Evolutionary conservation across 1,140 invertebrate species (phyloP), one percentile per base, ranked within the genome.

Genomic region (Drosophila suzukii): DNA sequence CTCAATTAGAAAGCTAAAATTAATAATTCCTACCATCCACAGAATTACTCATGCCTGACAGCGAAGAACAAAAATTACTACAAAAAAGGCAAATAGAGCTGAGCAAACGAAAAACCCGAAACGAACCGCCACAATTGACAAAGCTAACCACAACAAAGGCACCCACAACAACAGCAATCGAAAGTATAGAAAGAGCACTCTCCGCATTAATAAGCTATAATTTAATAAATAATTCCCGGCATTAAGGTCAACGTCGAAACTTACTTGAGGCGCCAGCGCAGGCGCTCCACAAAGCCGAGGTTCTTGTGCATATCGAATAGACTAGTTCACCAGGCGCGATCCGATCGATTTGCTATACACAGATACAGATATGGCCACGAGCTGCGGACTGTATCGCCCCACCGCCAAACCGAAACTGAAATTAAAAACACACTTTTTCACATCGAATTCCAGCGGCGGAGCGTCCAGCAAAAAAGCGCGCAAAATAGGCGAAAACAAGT

Each of bases 241-340:
- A 75, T 88, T 78, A 47, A 60, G 78, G 65, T 67, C 74, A 75
- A 20, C 57, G 41, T 10, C 51, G 38, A 55, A 77, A 90, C 90
- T 91, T 75, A 91, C 90, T 91, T 91, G 13, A 88, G 54, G 47
- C 82, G 90, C 90, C 90, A 91, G 30, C 80, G 82, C 43, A 91
- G 20, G 47, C 81, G 80, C 50, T 91, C 90, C 60, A 91, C 72
- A 67, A 91, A 88, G 17, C 80, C 82, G 59, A 91, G 61, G 62
- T 90, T 90, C 65, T 86, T 88, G 36, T 83, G 73, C 86, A 90
- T 90, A 54, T 73, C 32, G 32, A 17, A 44, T 49, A 56, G 54
- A 58, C 49, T 49, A 50, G 68, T 57, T 71, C 43, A 61, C 50
- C 46, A 61, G 43, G 36, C 15, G 63, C 41, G 47, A 70, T 54